Base-by-base conservation (phyloP, 2,113 vertebrate genomes). In the Tyrannus savana region DNA sequence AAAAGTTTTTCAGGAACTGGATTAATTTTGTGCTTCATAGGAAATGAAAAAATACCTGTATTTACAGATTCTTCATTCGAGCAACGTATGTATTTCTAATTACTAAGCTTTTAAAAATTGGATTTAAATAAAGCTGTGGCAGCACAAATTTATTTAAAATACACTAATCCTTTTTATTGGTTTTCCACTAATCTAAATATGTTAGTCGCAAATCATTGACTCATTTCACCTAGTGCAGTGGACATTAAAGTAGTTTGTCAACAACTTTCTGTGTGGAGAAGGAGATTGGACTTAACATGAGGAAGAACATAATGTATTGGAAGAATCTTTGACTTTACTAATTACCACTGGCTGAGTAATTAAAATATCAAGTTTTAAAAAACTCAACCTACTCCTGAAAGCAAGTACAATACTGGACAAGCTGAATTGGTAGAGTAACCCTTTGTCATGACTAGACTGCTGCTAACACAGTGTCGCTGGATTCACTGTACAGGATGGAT, bases 381-480 rank as follows among this genome's bases (percentile, higher is more conserved):
- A 42, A 6, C 3, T 16, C 24, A 42, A 2, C 15, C 31, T 0
- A 1, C 8, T 78, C 16, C 31, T 84, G 8, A 68, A 85, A 19
- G 16, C 19, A 56, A 60, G 33, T 64, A 17, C 19, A 7, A 0
- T 64, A 35, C 4, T 75, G 69, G 31, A 25, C 15, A 13, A 60
- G 47, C 35, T 39, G 39, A 75, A 71, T 55, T 31, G 49, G n/a
- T 21, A 41, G 28, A 7, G 18, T 24, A 46, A 30, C 7, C 23
- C 41, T 71, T 41, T 85, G 44, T 79, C 15, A 5, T 22, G 25
- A 64, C 6, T 24, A 33, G 30, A 17, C 67, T 22, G 74, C 35
- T 1, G 1, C 46, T 71, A 37, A 19, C 6, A 2, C 2, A 5
- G 7, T 44, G 31, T 67, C 25, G 6, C 9, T 53, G 12, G 31